These are phyloP conservation scores for Notechis scutatus DNA, from an alignment of 2,113 vertebrate genomes.

Conservation along the genomic window DNA sequence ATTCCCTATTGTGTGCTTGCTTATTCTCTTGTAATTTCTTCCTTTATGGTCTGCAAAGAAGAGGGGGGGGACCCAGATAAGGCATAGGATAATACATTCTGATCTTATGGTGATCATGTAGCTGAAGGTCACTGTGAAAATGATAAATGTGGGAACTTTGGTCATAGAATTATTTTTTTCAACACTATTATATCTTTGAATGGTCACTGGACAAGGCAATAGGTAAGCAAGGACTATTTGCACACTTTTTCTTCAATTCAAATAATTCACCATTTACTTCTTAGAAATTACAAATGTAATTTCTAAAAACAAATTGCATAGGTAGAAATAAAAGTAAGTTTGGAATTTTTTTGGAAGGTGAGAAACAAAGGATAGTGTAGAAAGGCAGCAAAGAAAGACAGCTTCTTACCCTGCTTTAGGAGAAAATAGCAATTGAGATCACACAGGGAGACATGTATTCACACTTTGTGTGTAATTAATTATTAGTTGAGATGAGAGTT, in stretches of 20 bases:
- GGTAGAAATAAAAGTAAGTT: not conserved
- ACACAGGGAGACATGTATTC: not conserved
- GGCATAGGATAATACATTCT: not conserved
- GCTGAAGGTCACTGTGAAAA: not conserved
- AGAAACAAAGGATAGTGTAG: not conserved
- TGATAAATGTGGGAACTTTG: not conserved
- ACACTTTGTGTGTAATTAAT: not conserved
- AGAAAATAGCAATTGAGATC: not conserved
- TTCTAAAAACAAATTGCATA: not conserved
- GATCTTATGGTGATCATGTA: not conserved
- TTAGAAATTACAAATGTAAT: not conserved
- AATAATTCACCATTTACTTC: not conserved
- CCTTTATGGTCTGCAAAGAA: not conserved
- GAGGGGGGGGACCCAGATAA: not conserved
- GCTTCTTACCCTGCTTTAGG: not conserved
- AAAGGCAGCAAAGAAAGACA: not conserved
- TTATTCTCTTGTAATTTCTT: not conserved
- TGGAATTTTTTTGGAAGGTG: not conserved
- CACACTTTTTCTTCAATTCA: not conserved
- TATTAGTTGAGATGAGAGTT: not conserved
- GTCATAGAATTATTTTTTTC: not conserved
- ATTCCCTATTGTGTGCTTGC: not conserved
- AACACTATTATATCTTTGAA: not conserved
- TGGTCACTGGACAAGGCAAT: not conserved
- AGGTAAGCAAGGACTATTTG: not conserved